These are phyloP conservation scores for Styela clava DNA, from an alignment of 23 tunicate genomes.

Conservation along the genomic window DNA sequence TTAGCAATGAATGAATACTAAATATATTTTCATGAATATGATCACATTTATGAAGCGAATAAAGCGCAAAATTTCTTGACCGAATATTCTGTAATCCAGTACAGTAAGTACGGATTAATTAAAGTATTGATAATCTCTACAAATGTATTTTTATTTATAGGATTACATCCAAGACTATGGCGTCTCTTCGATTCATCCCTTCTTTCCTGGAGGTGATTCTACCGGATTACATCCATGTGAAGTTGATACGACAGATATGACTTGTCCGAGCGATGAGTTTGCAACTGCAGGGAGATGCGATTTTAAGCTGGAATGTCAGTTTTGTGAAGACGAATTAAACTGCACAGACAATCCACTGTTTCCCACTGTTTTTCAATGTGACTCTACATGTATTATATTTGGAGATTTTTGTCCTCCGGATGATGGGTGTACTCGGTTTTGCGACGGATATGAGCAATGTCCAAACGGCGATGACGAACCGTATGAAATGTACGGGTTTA, in stretches of 20 bases:
- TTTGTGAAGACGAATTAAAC: neutral
- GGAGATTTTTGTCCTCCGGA: neutral
- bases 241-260: neutral
- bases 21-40: no score
- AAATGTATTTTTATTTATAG: no score
- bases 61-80: no score
- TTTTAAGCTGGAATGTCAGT: neutral
- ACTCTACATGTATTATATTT: neutral
- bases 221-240: neutral
- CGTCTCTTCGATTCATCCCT: no score
- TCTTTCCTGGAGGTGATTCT: neutral
- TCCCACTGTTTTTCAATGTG: neutral
- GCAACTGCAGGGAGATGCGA: neutral
- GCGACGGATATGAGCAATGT: conserved; percentile 19
- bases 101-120: no score
- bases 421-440: neutral
- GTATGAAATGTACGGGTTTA: neutral
- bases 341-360: neutral
- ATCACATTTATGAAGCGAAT: no score
- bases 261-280: neutral
- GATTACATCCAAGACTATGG: no score
- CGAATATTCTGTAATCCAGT: no score
- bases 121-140: no score
- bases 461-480: conserved; percentile 15
- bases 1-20: no score